phyloP scores from a whole-genome alignment of 2,888 invertebrate species.

The Schizaphis graminum region DNA sequence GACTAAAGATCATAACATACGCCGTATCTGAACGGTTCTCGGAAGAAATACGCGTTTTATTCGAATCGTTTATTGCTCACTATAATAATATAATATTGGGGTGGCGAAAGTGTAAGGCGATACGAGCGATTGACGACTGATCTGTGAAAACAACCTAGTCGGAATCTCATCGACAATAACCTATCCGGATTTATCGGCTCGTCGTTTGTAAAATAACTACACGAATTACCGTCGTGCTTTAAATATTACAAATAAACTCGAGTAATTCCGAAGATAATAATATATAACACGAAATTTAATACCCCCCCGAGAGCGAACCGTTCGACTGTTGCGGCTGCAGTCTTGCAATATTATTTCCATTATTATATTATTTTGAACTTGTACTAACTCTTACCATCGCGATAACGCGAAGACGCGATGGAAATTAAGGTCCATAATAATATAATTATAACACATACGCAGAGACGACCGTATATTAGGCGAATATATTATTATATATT shows the following conservation, averaged over 20 bases:
- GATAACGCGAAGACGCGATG: too few species aligned
- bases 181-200: neutral
- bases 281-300: neutral
- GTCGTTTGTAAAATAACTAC: neutral
- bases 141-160: too few species aligned
- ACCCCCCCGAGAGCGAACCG: neutral
- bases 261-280: neutral
- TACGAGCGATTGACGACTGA: neutral
- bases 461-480: neutral
- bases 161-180: too few species aligned
- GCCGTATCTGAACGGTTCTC: neutral
- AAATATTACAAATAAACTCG: neutral
- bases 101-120: neutral
- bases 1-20: neutral
- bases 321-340: neutral
- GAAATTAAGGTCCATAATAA: too few species aligned
- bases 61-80: neutral
- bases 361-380: neutral
- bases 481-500: neutral
- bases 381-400: neutral
- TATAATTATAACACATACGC: neutral
- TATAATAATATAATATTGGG: neutral
- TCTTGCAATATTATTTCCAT: neutral
- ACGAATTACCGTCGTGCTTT: neutral
- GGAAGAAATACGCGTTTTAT: neutral